Conservation (phyloP, 2,797 vertebrate species). For the Tiaroga cobitis region DNA sequence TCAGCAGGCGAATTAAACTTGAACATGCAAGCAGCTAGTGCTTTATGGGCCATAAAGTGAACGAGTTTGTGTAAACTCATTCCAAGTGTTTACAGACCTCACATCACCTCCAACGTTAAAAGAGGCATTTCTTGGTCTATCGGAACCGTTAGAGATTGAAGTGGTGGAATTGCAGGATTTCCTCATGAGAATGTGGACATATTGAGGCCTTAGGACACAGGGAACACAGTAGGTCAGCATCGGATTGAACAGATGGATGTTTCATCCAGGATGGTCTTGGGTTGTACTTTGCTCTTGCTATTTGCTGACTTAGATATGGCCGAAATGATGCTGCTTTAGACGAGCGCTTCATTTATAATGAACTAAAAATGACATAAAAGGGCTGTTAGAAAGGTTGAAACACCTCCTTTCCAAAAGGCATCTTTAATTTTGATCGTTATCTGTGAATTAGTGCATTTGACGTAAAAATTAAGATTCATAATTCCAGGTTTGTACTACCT, state of each 20-base stretch:
- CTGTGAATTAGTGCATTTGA: neutral
- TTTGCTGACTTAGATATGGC: neutral
- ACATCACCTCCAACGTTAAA: conserved; percentile 4
- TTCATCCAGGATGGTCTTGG: neutral
- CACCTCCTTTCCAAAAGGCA: neutral
- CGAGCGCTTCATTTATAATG: neutral
- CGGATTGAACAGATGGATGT: neutral
- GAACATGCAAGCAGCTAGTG: neutral
- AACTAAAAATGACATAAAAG: neutral
- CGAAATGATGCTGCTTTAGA: neutral
- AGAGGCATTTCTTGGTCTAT: neutral
- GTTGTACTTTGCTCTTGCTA: neutral
- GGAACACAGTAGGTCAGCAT: conserved; percentile 1
- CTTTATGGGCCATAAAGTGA: neutral
- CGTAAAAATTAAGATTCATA: neutral
- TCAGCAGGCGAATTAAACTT: neutral
- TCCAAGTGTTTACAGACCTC: conserved; percentile 20
- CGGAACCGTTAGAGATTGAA: conserved; percentile 1
- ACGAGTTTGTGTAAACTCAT: neutral
- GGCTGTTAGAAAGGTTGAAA: neutral
- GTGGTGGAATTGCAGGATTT: conserved; percentile 20
- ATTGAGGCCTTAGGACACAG: conserved; percentile 1
- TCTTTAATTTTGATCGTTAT: neutral
- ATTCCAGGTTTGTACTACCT: neutral
- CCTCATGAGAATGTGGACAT: conserved; percentile 19